Conservation (phyloP, 2,797 vertebrate species). For the Saxicola maurus region DNA sequence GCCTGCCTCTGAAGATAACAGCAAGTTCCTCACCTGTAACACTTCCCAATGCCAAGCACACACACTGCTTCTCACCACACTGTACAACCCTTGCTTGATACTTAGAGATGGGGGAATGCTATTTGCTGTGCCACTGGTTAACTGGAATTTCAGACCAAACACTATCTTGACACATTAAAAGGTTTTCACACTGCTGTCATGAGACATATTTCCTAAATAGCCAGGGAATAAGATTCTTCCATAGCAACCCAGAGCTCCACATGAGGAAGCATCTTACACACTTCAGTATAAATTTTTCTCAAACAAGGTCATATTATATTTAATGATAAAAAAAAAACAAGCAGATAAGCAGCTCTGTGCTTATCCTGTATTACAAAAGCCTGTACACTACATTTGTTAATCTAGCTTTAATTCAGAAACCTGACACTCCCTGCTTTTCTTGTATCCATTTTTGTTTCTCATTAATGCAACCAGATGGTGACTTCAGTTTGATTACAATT, state of each 20-base stretch:
- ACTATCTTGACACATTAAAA: background rate
- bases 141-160: background rate
- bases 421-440: background rate
- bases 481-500: conserved; percentile 67
- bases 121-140: background rate
- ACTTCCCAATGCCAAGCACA: background rate
- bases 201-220: background rate
- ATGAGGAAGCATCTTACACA: background rate
- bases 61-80: background rate
- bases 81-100: background rate
- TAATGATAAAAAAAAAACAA: background rate
- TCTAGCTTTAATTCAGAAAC: conserved; percentile 52
- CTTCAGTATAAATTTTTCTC: background rate
- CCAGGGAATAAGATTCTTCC: background rate
- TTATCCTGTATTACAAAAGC: background rate
- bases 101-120: background rate
- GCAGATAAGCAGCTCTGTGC: background rate
- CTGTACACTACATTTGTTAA: conserved; percentile 17
- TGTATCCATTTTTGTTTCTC: conserved; percentile 26
- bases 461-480: conserved; percentile 60
- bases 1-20: background rate
- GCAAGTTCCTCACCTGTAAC: background rate
- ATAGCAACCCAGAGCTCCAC: background rate
- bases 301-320: background rate
- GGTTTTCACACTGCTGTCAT: background rate